Percentiles rank a stretch among this genome's conserved stretches.
phyloP scores from a whole-genome alignment of 2,888 invertebrate species.

The Sinodicranocentrus sp. region DNA sequence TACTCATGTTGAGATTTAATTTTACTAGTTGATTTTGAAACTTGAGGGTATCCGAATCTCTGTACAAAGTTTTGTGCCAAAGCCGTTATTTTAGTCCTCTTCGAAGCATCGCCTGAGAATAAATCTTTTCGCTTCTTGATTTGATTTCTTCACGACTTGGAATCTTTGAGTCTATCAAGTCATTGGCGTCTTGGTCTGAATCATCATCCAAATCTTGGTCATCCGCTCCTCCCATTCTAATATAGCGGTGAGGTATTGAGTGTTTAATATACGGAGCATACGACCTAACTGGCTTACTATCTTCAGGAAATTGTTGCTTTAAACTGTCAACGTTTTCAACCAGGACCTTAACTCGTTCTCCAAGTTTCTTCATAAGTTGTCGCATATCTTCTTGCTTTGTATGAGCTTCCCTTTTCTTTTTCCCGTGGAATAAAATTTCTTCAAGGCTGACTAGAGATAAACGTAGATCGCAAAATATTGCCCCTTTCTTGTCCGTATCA shows the following conservation, averaged over 20 bases:
- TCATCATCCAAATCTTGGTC: slow-evolving; percentile 38
- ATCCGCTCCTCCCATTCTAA: slow-evolving; percentile 29
- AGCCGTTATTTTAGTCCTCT: slow-evolving; percentile 10
- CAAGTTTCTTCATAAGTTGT: not conserved
- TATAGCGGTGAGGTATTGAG: not conserved
- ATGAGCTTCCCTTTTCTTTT: not conserved
- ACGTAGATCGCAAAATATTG: slow-evolving; percentile 3
- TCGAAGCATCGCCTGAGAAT: slow-evolving; percentile 42
- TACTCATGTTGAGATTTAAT: not conserved
- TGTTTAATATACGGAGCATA: slow-evolving; percentile 34
- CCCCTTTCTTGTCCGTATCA: not conserved
- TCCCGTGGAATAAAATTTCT: slow-evolving; percentile 31
- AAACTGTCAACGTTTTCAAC: not conserved
- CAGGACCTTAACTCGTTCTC: slow-evolving; percentile 7
- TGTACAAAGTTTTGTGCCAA: too few relatives aligned
- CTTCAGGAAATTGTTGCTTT: not conserved
- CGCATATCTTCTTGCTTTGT: slow-evolving; percentile 12
- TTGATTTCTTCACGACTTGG: slow-evolving; percentile 43
- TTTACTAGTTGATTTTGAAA: too few relatives aligned
- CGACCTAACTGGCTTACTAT: not conserved
- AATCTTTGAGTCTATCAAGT: slow-evolving; percentile 30
- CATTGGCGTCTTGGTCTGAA: slow-evolving; percentile 16
- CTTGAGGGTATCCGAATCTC: too few relatives aligned
- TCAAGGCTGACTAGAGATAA: slow-evolving; percentile 26
- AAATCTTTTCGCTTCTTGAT: slow-evolving; percentile 36